phyloP scores from a whole-genome alignment of 2,113 vertebrate species.

The Catharus fuscescens region DNA sequence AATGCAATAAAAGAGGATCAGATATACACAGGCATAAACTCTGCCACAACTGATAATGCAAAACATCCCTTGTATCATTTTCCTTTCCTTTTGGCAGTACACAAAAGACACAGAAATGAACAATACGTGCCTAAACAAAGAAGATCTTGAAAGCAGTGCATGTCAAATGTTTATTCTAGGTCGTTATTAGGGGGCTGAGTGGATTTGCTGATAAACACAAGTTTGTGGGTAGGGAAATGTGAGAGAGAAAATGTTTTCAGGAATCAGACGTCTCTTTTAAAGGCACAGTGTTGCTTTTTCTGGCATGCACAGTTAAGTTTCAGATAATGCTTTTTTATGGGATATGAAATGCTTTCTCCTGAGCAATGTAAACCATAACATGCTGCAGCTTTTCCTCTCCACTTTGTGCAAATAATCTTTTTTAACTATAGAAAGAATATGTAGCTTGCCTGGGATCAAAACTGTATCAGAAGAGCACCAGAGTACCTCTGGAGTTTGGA shows the following conservation, averaged over 20 bases:
- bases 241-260: conserved; percentile 2
- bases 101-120: conserved; percentile 75
- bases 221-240: conserved; percentile 6
- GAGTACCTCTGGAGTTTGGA: not conserved
- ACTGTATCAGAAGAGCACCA: not conserved
- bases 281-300: conserved; percentile 45
- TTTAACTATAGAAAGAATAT: conserved; percentile 31
- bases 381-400: not conserved
- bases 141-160: conserved; percentile 56
- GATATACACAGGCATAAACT: conserved; percentile 72
- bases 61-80: conserved; percentile 69
- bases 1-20: conserved; percentile 67
- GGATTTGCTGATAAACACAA: conserved; percentile 67
- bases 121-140: conserved; percentile 77
- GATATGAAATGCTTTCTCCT: conserved; percentile 34
- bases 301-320: conserved; percentile 22
- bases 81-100: conserved; percentile 70
- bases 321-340: conserved; percentile 46
- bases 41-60: conserved; percentile 71
- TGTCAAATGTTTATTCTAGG: conserved; percentile 72
- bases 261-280: conserved; percentile 49
- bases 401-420: conserved; percentile 44
- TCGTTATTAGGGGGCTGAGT: conserved; percentile 56
- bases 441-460: conserved; percentile 9
- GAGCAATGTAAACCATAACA: conserved; percentile 37